Base-by-base conservation (phyloP, 1,140 invertebrate species). In the Hypsibius dujardini region DNA sequence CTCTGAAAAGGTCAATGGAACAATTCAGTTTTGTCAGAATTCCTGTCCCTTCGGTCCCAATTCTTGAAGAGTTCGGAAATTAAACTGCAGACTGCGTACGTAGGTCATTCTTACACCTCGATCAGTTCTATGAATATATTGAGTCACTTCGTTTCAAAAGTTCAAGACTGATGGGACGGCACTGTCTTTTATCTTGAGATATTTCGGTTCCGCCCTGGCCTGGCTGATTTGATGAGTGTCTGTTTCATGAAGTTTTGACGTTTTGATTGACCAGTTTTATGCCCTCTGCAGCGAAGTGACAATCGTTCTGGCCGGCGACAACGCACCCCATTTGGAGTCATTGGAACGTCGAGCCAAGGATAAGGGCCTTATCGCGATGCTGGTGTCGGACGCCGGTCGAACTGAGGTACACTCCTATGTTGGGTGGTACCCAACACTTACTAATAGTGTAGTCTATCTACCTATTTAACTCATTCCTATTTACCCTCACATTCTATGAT, bases 291-390 rank as follows among this genome's bases (percentile, higher is more conserved):
- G 62, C 3, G 62, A 67, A 42, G 45, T 42, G 42, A 67, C 62
- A 12, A 67, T 67, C 42, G 62, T 67, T 7, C 42, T 67, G 42
- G 42, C 12, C 12, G 62, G 12, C 12, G 62, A 67, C 42, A 42
- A 67, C 45, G 62, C 62, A 3, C 62, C 62, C 42, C 62, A 67
- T 42, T 45, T 67, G 42, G 62, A 67, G 42, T 12, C 62, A 7
- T 45, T 67, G 12, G 62, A 67, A 42, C 62, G 42, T 15, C 62
- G 62, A 67, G 62, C 62, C 12, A 67, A 67, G 42, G 62, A 67
- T 67, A 12, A 42, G 7, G 62, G 62, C 7, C 42, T 67, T 15
- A 40, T 67, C 3, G 62, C 40, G 7, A 12, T 67, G 12, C 7
- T 67, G 12, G 40, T 67, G 3, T 15, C 12, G 12, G 62, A 67